Evolutionary conservation across 1,140 invertebrate species (phyloP).

Genomic region (Microplitis demolitor): DNA sequence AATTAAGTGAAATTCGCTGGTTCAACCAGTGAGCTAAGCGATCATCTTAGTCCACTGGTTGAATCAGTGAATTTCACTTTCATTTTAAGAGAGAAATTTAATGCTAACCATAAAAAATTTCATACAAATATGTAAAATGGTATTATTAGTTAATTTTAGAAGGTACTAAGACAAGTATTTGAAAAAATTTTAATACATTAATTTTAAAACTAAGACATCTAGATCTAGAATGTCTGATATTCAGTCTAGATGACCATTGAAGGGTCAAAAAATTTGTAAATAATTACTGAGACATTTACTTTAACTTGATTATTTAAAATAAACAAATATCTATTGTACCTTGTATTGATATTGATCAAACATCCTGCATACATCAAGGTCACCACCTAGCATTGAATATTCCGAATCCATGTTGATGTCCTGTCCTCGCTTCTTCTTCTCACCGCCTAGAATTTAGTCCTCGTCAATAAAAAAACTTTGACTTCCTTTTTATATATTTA

Average conservation of each 20-base stretch:
- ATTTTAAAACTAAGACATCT: no score
- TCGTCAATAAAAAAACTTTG: slow-evolving; percentile 39
- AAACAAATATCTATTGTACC: slow-evolving; percentile 56
- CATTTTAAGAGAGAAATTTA: no score
- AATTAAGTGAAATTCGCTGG: no score
- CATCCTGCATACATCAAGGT: slow-evolving; percentile 71
- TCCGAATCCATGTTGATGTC: slow-evolving; percentile 67
- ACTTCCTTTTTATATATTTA: slow-evolving; percentile 10
- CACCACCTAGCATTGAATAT: slow-evolving; percentile 66
- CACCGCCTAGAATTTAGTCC: slow-evolving; percentile 47
- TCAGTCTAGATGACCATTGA: background rate
- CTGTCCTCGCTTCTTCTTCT: slow-evolving; percentile 44
- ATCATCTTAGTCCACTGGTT: no score
- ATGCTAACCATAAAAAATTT: no score
- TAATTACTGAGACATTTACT: background rate
- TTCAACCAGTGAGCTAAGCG: no score
- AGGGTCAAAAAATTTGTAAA: background rate
- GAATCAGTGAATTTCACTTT: no score
- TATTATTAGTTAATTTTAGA: no score
- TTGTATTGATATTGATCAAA: slow-evolving; percentile 73
- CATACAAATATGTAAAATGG: no score
- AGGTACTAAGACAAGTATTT: no score
- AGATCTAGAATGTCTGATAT: no score
- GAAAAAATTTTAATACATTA: no score
- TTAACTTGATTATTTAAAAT: background rate